Evolutionary conservation across 2,113 vertebrate species (phyloP).

Genomic region (Dendrocopos noguchii): DNA sequence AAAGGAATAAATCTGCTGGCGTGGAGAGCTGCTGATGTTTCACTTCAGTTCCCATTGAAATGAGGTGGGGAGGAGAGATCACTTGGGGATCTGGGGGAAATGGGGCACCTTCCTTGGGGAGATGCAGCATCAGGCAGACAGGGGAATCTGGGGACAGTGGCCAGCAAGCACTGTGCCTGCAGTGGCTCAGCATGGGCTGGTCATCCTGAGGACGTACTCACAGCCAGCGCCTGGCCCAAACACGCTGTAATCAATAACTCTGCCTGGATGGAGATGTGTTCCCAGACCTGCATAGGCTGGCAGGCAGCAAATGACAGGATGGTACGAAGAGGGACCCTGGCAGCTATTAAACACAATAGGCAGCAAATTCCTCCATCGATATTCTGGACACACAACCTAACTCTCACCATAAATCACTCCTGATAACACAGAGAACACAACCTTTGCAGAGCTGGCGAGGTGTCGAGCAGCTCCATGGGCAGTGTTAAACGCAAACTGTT

Average conservation of each 20-base stretch:
- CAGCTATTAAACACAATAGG: constrained; percentile 36
- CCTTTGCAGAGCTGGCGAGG: background rate
- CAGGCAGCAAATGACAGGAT: background rate
- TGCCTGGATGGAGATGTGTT: background rate
- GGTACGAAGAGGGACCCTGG: background rate
- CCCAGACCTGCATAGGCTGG: background rate
- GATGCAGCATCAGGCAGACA: background rate
- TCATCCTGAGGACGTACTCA: background rate
- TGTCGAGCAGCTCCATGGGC: background rate
- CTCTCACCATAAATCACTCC: constrained; percentile 29
- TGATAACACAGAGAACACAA: background rate
- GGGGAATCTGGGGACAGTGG: rapidly evolving
- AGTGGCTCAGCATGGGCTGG: rapidly evolving
- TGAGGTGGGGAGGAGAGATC: background rate
- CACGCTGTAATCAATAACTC: background rate
- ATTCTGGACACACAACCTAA: constrained; percentile 34
- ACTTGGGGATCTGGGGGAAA: background rate
- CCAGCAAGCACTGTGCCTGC: rapidly evolving
- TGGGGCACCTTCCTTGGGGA: background rate
- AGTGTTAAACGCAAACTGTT: background rate
- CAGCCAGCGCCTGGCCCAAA: rapidly evolving
- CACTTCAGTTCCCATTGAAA: background rate
- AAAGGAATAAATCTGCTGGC: background rate
- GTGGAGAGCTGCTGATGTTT: background rate
- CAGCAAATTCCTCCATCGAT: constrained; percentile 46